phyloP scores from a whole-genome alignment of 1,140 invertebrate species.

The Cheumatopsyche charites region DNA sequence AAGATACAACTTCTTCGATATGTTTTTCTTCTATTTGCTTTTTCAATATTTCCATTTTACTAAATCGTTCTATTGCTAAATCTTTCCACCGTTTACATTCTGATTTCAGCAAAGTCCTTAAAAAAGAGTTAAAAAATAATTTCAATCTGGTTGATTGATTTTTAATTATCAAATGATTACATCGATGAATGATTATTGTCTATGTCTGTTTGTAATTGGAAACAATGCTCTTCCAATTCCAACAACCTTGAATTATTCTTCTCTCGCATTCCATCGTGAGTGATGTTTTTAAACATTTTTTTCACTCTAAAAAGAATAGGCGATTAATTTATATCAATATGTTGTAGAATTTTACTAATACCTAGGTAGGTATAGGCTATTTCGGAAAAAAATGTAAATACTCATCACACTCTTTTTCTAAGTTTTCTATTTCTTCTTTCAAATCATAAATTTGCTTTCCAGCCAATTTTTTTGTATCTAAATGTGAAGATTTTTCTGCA shows the following conservation, averaged over 20 bases:
- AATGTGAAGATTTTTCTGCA: slow-evolving; percentile 55
- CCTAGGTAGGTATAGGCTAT: too few relatives aligned
- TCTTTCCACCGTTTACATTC: slow-evolving; percentile 58
- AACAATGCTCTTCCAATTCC: slow-evolving; percentile 57
- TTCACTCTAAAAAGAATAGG: slow-evolving; percentile 44
- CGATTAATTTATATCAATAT: background rate
- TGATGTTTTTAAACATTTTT: slow-evolving; percentile 38
- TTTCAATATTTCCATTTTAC: slow-evolving; percentile 58
- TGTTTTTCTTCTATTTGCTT: slow-evolving; percentile 56
- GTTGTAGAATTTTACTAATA: too few relatives aligned
- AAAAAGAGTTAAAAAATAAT: slow-evolving; percentile 23
- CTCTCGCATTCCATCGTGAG: slow-evolving; percentile 51
- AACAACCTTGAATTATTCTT: slow-evolving; percentile 55
- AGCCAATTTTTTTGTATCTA: slow-evolving; percentile 48
- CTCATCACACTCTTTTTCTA: slow-evolving; percentile 55
- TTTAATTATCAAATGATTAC: slow-evolving; percentile 49
- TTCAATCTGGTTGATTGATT: background rate
- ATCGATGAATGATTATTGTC: slow-evolving; percentile 53
- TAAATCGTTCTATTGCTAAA: slow-evolving; percentile 56
- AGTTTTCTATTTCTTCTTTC: slow-evolving; percentile 52
- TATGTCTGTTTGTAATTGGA: slow-evolving; percentile 55
- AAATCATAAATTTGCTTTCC: slow-evolving; percentile 52
- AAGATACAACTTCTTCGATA: slow-evolving; percentile 57
- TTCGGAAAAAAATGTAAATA: too few relatives aligned
- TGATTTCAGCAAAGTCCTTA: slow-evolving; percentile 45